Conservation (phyloP, 2,797 vertebrate species). For the Hippocampus kuda region DNA sequence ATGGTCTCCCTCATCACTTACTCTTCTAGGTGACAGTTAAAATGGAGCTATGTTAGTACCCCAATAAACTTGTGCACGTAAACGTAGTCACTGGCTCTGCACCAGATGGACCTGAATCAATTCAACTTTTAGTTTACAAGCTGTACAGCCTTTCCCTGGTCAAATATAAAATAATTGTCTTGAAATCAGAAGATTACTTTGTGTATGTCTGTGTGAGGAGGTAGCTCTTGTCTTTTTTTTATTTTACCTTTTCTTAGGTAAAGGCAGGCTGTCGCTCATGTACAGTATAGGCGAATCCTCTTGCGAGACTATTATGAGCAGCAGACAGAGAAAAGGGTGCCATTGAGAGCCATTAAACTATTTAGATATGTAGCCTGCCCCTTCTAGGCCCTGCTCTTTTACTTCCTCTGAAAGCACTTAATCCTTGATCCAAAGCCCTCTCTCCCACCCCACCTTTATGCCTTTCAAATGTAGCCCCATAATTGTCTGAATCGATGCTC, state of each 20-base stretch:
- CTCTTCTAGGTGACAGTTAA: constrained; percentile 25
- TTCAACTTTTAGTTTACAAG: no score
- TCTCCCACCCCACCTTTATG: constrained; percentile 32
- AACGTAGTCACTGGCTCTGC: no score
- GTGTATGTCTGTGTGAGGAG: no score
- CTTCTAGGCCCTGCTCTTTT: constrained; percentile 24
- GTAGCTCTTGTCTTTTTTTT: background rate
- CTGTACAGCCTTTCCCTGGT: no score
- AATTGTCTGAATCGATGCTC: constrained; percentile 64
- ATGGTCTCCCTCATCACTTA: constrained; percentile 23
- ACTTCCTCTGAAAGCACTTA: constrained; percentile 34
- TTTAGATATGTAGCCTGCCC: constrained; percentile 18
- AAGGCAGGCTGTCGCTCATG: constrained; percentile 7
- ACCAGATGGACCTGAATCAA: constrained; percentile 27
- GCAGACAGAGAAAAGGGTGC: constrained; percentile 16
- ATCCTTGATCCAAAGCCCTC: constrained; percentile 4
- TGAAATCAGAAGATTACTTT: background rate
- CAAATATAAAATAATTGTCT: background rate
- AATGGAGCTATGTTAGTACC: constrained; percentile 22
- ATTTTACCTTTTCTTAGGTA: background rate
- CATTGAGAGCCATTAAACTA: constrained; percentile 37
- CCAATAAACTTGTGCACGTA: constrained; percentile 46
- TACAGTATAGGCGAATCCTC: constrained; percentile 12
- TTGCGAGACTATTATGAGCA: constrained; percentile 17
- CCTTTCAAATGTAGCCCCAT: constrained; percentile 48